Conservation (phyloP, 2,797 vertebrate species). For the Enteromius afrohamiltoni region DNA sequence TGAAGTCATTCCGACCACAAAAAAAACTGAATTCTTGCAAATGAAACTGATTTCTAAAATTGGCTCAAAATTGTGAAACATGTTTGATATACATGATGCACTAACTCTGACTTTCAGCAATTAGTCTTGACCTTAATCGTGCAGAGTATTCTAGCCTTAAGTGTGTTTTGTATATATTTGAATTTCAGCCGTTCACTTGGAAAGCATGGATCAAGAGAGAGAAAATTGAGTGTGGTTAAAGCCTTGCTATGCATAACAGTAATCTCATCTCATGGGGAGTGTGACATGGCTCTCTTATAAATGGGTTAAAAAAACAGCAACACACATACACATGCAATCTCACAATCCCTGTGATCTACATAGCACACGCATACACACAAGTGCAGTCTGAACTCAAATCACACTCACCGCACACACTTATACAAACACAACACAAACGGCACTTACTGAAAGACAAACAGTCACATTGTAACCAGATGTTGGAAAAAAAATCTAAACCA, state of each 20-base stretch:
- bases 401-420: conserved; percentile 12
- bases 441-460: conserved; percentile 49
- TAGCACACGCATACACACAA: conserved; percentile 8
- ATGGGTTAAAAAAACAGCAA: conserved; percentile 16
- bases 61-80: neutral
- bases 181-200: neutral
- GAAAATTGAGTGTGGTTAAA: conserved; percentile 43
- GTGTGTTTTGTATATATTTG: neutral
- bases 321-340: neutral
- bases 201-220: neutral
- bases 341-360: conserved; percentile 12
- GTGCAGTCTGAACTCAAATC: neutral
- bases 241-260: conserved; percentile 12
- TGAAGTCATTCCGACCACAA: neutral
- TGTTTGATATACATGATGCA: neutral
- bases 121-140: neutral
- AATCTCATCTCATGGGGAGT: conserved; percentile 43
- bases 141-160: neutral
- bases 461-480: conserved; percentile 75
- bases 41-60: neutral
- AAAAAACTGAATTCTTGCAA: neutral
- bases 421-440: conserved; percentile 39
- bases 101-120: neutral
- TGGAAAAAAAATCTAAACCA: conserved; percentile 75
- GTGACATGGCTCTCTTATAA: conserved; percentile 46